phyloP scores from a whole-genome alignment of 2,888 invertebrate species.

The Abrostola tripartita region DNA sequence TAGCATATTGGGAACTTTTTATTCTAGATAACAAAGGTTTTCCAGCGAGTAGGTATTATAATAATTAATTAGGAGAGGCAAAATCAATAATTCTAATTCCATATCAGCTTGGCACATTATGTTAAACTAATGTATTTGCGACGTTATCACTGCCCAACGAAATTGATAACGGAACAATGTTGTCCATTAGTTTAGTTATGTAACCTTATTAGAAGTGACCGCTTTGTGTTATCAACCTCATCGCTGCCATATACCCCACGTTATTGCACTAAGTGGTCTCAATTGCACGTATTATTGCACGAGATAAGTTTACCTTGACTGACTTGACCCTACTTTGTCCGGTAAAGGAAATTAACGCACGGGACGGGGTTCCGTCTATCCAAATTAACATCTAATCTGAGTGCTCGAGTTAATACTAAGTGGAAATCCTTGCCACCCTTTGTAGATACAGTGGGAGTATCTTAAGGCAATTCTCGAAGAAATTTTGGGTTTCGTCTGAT shows the following conservation, averaged over 20 bases:
- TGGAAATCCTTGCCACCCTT: neutral
- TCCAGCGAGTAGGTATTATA: neutral
- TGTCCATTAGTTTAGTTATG: constrained; percentile 37
- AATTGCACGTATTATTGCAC: constrained; percentile 49
- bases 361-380: constrained; percentile 9
- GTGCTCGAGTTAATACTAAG: constrained; percentile 11
- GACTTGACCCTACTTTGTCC: constrained; percentile 22
- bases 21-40: no score
- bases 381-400: constrained; percentile 24
- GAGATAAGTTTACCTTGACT: constrained; percentile 42
- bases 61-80: neutral
- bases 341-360: constrained; percentile 36
- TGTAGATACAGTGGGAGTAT: neutral
- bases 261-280: constrained; percentile 41
- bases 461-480: neutral
- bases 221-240: constrained; percentile 35
- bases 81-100: constrained; percentile 2
- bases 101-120: constrained; percentile 15
- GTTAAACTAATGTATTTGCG: neutral
- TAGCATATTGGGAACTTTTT: no score
- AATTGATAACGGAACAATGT: constrained; percentile 40
- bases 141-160: constrained; percentile 37
- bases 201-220: constrained; percentile 46
- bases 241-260: constrained; percentile 18
- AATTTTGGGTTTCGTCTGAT: no score